Percentiles rank a stretch among this genome's conserved stretches.
Evolutionary conservation across 2,113 vertebrate genomes (phyloP).

Genomic region (Campylorhamphus procurvoides): DNA sequence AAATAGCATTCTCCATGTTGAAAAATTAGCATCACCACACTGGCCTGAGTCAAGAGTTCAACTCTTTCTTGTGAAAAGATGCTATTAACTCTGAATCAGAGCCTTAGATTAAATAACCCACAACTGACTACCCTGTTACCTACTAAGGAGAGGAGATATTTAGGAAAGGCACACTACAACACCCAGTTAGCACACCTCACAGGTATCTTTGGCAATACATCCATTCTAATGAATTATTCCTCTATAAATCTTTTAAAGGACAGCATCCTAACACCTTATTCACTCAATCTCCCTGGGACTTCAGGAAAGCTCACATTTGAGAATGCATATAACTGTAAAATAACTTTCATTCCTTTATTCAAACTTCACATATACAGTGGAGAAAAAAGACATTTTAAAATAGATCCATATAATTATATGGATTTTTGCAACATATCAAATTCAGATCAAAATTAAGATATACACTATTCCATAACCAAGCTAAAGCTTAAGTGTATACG

Average conservation of each 20-base stretch:
- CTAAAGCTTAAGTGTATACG: slow-evolving; percentile 48
- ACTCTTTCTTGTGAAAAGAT: background rate
- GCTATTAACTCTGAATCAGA: background rate
- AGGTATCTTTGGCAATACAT: background rate
- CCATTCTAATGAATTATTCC: background rate
- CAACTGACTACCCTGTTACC: background rate
- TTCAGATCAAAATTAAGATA: slow-evolving; percentile 67
- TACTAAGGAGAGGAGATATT: background rate
- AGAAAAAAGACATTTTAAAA: slow-evolving; percentile 71
- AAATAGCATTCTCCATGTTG: background rate
- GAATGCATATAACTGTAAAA: slow-evolving; percentile 65
- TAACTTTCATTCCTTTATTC: slow-evolving; percentile 67
- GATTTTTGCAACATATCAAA: slow-evolving; percentile 69
- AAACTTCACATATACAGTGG: slow-evolving; percentile 70
- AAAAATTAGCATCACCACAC: background rate
- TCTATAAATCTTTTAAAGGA: background rate
- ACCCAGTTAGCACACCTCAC: background rate
- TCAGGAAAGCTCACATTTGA: slow-evolving; percentile 57
- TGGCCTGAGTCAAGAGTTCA: background rate
- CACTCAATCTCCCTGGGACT: slow-evolving; percentile 3
- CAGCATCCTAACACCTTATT: slow-evolving; percentile 13
- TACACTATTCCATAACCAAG: slow-evolving; percentile 69
- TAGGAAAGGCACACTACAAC: background rate
- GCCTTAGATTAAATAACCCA: background rate
- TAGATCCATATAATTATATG: slow-evolving; percentile 61